Evolutionary conservation across 2,888 invertebrate genomes (phyloP).

Genomic region (Alsophila aescularia): DNA sequence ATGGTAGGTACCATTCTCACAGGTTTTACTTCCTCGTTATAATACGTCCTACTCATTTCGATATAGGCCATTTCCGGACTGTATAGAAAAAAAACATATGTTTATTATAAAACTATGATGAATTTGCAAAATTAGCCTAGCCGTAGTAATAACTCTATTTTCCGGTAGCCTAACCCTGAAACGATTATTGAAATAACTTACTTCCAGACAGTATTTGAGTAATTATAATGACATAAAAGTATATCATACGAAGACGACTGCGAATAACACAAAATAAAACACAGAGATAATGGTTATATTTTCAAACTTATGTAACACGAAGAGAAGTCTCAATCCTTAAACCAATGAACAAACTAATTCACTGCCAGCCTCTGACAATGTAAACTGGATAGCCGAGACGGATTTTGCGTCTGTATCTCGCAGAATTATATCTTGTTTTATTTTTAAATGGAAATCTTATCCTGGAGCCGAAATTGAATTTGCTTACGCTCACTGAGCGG

Average conservation of each 20-base stretch:
- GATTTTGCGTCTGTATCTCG: conserved; percentile 6
- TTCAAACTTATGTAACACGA: neutral
- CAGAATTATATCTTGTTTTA: conserved; percentile 19
- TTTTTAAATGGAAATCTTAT: conserved; percentile 29
- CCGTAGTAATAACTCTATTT: no score
- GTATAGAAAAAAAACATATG: no score
- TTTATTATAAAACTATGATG: no score
- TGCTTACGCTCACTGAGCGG: conserved; percentile 19
- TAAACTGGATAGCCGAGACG: conserved; percentile 4
- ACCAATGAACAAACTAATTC: conserved; percentile 5
- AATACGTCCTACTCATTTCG: no score
- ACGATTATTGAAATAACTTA: no score
- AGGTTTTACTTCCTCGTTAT: no score
- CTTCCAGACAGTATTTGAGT: no score
- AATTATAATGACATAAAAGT: no score
- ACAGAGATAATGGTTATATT: neutral
- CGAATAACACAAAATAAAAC: neutral
- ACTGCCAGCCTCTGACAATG: conserved; percentile 8
- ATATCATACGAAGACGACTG: neutral
- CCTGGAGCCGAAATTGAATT: conserved; percentile 40
- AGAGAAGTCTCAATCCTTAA: neutral
- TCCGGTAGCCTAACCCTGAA: no score
- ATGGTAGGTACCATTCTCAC: no score
- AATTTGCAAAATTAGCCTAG: no score
- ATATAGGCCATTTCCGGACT: no score